Evolutionary conservation across 2,888 invertebrate genomes (phyloP).

Genomic region (Cryptocephalus moraei): DNA sequence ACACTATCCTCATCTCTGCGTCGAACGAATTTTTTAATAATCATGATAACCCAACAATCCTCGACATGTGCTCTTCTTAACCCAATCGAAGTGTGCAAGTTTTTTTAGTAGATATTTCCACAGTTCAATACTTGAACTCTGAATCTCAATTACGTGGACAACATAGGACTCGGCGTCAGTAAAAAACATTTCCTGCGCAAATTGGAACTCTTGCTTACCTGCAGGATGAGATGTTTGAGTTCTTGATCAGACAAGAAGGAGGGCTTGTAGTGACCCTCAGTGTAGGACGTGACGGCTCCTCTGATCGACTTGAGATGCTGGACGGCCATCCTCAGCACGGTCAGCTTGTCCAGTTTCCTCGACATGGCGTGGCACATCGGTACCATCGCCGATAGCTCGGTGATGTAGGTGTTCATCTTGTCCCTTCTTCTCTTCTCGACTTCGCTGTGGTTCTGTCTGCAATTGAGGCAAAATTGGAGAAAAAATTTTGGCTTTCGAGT

Average conservation of each 20-base stretch:
- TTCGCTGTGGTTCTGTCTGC: constrained; percentile 91
- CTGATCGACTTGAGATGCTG: constrained; percentile 77
- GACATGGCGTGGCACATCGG: constrained; percentile 93
- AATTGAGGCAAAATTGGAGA: constrained; percentile 1
- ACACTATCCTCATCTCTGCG: no score
- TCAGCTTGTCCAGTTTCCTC: constrained; percentile 86
- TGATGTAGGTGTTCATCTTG: constrained; percentile 94
- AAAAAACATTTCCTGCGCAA: no score
- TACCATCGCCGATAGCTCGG: constrained; percentile 79
- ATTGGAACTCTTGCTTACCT: constrained; percentile 37
- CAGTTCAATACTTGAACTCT: no score
- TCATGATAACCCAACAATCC: no score
- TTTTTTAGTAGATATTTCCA: no score
- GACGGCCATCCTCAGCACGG: constrained; percentile 83
- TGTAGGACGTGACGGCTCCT: constrained; percentile 61
- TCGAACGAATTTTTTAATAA: no score
- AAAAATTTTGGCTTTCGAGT: background rate
- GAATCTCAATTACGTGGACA: no score
- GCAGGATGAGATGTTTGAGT: constrained; percentile 73
- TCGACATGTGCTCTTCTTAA: no score
- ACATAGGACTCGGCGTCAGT: no score
- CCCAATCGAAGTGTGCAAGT: no score
- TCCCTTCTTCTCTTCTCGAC: constrained; percentile 90
- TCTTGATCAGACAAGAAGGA: constrained; percentile 79
- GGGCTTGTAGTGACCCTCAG: constrained; percentile 68